These are phyloP conservation scores for Mnemiopsis leidyi DNA, from an alignment of 37 sponge, comb jelly and placozoan species.

Conservation along the genomic window DNA sequence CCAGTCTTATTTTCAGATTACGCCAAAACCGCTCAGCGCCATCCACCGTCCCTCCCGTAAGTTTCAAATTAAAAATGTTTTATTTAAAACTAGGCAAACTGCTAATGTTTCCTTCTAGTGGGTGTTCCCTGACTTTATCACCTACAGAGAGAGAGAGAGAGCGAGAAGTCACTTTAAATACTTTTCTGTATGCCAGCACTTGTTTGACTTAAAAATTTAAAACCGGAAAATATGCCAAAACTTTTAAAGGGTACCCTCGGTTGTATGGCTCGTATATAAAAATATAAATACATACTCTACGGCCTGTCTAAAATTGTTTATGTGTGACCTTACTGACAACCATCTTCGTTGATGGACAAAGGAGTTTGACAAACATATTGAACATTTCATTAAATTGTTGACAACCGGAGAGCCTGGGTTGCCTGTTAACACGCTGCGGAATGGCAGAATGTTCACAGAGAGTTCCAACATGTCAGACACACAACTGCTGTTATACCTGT, in stretches of 20 bases:
- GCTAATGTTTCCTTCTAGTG: not conserved
- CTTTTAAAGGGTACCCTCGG: not conserved
- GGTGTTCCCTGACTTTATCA: not conserved
- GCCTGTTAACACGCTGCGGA: not conserved
- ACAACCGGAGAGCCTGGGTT: not conserved
- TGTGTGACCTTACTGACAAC: not conserved
- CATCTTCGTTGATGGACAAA: not conserved
- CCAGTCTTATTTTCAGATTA: constrained; percentile 4
- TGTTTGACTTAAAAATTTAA: not conserved
- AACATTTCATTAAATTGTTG: not conserved
- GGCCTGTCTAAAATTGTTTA: not conserved
- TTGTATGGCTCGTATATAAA: not conserved
- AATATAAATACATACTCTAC: not conserved
- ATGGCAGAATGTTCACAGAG: not conserved
- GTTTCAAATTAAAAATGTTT: not conserved
- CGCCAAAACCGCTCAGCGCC: not conserved
- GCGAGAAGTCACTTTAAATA: not conserved
- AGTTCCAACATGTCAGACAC: not conserved
- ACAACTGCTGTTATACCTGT: not conserved
- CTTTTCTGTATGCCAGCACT: not conserved
- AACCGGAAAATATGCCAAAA: not conserved
- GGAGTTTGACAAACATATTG: not conserved
- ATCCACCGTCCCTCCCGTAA: constrained; percentile 51
- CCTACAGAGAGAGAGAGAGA: too few species aligned
- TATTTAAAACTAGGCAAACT: not conserved